Base-by-base conservation (phyloP, 53 echinoderm and acorn worm genomes). In the Holothuria leucospilota region DNA sequence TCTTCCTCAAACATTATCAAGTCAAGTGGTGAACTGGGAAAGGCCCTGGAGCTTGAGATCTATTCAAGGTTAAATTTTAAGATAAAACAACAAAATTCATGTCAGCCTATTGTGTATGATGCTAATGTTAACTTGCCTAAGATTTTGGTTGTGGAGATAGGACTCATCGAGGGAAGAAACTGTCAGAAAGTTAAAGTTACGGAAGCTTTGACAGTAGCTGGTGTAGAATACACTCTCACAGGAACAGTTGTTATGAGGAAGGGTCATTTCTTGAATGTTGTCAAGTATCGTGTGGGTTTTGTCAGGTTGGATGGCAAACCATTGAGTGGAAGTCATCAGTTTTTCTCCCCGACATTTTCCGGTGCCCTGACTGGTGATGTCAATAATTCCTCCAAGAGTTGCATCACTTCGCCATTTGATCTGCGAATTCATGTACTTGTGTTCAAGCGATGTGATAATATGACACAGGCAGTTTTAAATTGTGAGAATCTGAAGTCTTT, bases 181-280 rank as follows among this genome's bases (percentile, higher is more conserved):
- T 67, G 68, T 13, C 68, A 67, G 27, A n/a, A 21, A 20, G 25
- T 67, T 15, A 5, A 29, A 34, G 20, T 67, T 21, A 67, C 9
- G 6, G 68, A 67, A 67, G 16, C 13, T 0, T 1, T 67, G 68
- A 21, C 20, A 3, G 4, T 67, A 5, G 34, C 11, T 34, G 34
- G 68, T 6, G 6, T 25, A 0, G 14, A 67, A 3, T 67, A 8
- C 16, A 16, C 16, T 5, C 6, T 67, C 0, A 67, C 68, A 18
- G 68, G 68, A 21, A 14, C 68, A 21, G 27, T 67, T 67, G 34
- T 24, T 67, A 67, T 67, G 68, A 20, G 68, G 14, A 67, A 67
- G 23, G 68, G 68, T 6, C 68, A 67, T 23, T 67, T 67, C 34
- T 23, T 67, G 18, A 67, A 67, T 34, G 34, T 67, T 3, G 21